phyloP scores from a whole-genome alignment of 2,888 invertebrate species.

The Oligia latruncula region DNA sequence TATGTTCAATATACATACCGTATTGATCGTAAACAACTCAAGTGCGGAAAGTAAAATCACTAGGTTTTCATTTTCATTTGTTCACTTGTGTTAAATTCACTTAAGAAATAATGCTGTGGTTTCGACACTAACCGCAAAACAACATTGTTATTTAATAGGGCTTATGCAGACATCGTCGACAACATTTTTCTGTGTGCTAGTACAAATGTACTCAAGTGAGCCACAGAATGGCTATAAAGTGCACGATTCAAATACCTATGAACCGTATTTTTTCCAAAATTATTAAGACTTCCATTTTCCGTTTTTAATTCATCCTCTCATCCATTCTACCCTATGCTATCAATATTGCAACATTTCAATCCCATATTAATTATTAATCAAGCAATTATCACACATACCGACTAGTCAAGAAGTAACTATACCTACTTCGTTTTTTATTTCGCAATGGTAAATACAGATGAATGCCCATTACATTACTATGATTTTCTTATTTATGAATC shows the following conservation, averaged over 20 bases:
- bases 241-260: not conserved
- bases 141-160: slow-evolving; percentile 38
- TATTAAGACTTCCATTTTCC: not conserved
- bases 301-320: not conserved
- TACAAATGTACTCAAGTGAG: not conserved
- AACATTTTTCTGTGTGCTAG: slow-evolving; percentile 10
- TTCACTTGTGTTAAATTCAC: slow-evolving; percentile 30
- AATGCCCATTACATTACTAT: not conserved
- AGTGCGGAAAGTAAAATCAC: not conserved
- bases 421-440: not conserved
- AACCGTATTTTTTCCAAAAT: not conserved
- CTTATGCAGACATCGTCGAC: slow-evolving; percentile 1
- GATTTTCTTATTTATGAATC: slow-evolving; percentile 18
- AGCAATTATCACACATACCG: not conserved
- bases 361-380: not conserved
- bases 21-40: not conserved
- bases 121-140: slow-evolving; percentile 47
- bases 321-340: not conserved
- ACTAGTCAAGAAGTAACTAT: not conserved
- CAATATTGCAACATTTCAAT: not conserved
- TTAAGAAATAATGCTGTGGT: slow-evolving; percentile 48
- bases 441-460: not conserved
- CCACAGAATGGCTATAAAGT: not conserved
- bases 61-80: slow-evolving; percentile 11
- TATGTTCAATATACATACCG: no score